Percentiles rank a stretch among this genome's conserved stretches.
phyloP scores from a whole-genome alignment of 2,113 vertebrate genomes.

The Alosa alosa region DNA sequence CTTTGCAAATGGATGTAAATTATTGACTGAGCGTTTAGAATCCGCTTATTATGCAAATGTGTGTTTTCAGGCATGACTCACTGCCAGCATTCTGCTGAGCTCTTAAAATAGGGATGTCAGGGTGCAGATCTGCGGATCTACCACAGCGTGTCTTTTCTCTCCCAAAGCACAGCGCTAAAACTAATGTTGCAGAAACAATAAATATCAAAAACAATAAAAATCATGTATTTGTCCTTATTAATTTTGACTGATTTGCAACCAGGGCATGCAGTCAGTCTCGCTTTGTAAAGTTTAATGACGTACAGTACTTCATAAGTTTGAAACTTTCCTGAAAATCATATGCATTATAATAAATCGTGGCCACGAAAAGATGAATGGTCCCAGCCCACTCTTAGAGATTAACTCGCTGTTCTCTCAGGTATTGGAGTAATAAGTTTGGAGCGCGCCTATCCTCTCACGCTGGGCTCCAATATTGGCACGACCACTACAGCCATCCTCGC shows the following conservation, averaged over 20 bases:
- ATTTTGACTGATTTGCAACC: background rate
- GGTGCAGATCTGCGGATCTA: background rate
- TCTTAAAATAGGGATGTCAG: background rate
- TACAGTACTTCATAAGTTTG: background rate
- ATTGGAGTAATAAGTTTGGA: constrained; percentile 48
- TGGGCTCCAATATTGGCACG: constrained; percentile 49
- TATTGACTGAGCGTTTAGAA: constrained; percentile 16
- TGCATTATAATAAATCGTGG: background rate
- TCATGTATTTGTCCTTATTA: background rate
- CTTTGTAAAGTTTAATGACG: constrained; percentile 6
- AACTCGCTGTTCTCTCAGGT: constrained; percentile 19
- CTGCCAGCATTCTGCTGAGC: background rate
- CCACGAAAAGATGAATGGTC: background rate
- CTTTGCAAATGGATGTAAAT: constrained; percentile 25
- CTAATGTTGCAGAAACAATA: background rate
- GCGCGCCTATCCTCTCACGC: constrained; percentile 47
- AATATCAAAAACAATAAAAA: background rate
- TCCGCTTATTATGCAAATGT: background rate
- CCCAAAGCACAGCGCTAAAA: background rate
- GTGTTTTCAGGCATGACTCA: background rate
- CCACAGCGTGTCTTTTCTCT: background rate
- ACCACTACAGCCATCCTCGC: constrained; percentile 48
- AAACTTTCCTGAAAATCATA: background rate
- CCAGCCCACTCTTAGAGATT: background rate
- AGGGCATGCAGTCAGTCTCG: background rate